phyloP scores from a whole-genome alignment of 2,888 invertebrate species.

The Epinotia nisella region DNA sequence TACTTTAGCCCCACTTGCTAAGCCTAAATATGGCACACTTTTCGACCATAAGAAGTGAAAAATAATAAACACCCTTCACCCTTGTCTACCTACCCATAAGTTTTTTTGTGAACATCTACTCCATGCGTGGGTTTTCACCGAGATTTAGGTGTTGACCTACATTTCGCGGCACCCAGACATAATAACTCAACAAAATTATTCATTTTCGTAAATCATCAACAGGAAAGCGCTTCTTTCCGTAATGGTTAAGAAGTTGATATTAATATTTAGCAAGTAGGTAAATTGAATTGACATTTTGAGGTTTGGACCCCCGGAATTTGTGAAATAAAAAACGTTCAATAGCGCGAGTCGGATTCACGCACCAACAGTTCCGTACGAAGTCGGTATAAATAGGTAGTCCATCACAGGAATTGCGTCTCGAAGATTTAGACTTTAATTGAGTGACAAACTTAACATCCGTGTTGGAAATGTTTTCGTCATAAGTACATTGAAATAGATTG shows the following conservation, averaged over 20 bases:
- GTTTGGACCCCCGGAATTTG: background rate
- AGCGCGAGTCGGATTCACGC: too few relatives aligned
- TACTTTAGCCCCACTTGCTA: too few relatives aligned
- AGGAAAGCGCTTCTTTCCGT: slow-evolving; percentile 21
- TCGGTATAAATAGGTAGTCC: too few relatives aligned
- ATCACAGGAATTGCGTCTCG: too few relatives aligned
- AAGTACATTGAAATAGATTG: too few relatives aligned
- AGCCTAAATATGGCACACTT: too few relatives aligned
- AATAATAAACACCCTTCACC: too few relatives aligned
- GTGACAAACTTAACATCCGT: too few relatives aligned
- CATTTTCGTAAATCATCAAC: slow-evolving; percentile 27
- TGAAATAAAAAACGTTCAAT: background rate
- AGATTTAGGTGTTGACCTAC: slow-evolving; percentile 36
- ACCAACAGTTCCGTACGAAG: too few relatives aligned
- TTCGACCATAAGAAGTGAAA: too few relatives aligned
- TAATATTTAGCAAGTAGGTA: slow-evolving; percentile 27
- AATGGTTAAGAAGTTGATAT: slow-evolving; percentile 23
- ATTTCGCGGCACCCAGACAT: slow-evolving; percentile 20
- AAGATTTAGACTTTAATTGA: background rate
- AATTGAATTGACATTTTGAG: slow-evolving; percentile 18
- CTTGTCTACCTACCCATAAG: background rate
- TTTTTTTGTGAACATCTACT: background rate
- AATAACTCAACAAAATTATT: slow-evolving; percentile 17
- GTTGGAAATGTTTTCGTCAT: too few relatives aligned
- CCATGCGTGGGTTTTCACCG: slow-evolving; percentile 4